Evolutionary conservation across 2,113 vertebrate genomes (phyloP).

Genomic region (Saguinus midas): DNA sequence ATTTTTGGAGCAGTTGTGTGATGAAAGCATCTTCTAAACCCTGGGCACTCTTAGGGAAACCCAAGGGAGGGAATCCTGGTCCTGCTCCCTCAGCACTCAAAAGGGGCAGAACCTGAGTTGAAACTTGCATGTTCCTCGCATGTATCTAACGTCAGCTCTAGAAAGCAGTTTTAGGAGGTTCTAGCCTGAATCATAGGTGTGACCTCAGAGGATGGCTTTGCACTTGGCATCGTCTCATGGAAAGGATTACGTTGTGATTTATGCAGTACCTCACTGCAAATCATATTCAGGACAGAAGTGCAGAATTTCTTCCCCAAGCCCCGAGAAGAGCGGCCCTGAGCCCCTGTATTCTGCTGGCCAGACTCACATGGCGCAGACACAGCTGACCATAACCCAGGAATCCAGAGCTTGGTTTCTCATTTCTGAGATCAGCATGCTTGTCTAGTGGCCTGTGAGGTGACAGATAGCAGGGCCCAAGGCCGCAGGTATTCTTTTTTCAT

Average conservation of each 20-base stretch:
- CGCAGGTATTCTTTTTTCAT: background rate
- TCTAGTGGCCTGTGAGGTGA: background rate
- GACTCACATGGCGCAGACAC: background rate
- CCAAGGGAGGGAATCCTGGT: background rate
- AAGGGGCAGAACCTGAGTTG: background rate
- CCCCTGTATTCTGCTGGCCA: background rate
- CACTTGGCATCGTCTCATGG: background rate
- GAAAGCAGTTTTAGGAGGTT: background rate
- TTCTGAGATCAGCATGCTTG: background rate
- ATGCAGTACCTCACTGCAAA: background rate
- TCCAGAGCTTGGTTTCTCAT: background rate
- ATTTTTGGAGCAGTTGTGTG: background rate
- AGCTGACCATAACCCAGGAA: background rate
- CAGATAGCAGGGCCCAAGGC: background rate
- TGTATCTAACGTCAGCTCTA: constrained; percentile 7
- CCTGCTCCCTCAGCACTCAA: background rate
- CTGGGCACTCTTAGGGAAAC: background rate
- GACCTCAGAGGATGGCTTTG: background rate
- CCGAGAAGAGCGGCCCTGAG: background rate
- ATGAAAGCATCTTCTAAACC: background rate
- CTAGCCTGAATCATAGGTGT: background rate
- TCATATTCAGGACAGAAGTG: background rate
- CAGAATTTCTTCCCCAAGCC: background rate
- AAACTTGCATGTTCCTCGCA: constrained; percentile 52
- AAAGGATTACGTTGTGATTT: background rate